Percentiles rank a stretch among this genome's conserved stretches.
phyloP scores from a whole-genome alignment of 2,113 vertebrate species.

The Neolamprologus caudopunctatus region DNA sequence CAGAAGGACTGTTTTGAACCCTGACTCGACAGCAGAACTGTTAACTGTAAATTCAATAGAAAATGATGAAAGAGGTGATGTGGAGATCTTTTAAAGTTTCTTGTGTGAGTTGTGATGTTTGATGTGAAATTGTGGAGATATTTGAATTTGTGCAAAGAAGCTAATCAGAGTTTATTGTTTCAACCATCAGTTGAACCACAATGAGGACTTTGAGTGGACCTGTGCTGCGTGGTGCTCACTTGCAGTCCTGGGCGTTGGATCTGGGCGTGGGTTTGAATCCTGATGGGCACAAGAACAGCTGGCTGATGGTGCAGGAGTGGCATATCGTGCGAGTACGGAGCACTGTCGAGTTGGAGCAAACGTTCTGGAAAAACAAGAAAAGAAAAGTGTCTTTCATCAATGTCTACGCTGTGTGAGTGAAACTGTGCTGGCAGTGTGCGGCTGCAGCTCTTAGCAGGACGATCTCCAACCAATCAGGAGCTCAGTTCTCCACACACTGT shows the following conservation, averaged over 20 bases:
- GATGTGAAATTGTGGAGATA: background rate
- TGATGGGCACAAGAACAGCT: conserved; percentile 9
- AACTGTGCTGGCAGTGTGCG: background rate
- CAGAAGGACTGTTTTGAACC: background rate
- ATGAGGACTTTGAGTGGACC: background rate
- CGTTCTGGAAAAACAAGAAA: conserved; percentile 36
- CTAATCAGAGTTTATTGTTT: background rate
- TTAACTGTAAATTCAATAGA: background rate
- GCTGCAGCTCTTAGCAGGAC: background rate
- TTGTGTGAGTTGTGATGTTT: background rate
- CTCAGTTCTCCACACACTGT: background rate
- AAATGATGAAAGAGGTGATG: background rate
- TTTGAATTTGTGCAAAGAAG: background rate
- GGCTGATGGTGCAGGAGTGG: conserved; percentile 43
- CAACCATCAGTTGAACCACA: background rate
- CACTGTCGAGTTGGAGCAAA: conserved; percentile 34
- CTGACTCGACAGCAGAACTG: background rate
- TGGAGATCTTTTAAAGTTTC: background rate
- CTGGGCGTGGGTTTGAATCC: conserved; percentile 20
- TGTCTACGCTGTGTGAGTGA: accelerated
- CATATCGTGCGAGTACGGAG: conserved; percentile 42
- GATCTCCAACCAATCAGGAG: background rate
- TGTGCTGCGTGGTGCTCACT: conserved; percentile 18
- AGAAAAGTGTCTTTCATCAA: background rate
- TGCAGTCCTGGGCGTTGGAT: conserved; percentile 14